phyloP scores from a whole-genome alignment of 2,113 vertebrate species.

The Calonectris borealis region DNA sequence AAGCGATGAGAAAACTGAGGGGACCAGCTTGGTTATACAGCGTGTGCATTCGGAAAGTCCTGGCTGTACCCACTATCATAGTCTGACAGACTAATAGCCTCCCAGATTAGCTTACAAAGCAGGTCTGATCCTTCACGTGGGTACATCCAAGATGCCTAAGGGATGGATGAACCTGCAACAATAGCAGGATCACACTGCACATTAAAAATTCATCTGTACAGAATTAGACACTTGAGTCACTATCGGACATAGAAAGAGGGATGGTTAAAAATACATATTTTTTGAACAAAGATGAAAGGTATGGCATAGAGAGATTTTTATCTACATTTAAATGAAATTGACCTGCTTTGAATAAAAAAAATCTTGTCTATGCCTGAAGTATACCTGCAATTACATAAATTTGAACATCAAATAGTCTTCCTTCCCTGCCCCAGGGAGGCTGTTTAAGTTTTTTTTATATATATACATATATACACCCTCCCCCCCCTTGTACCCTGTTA shows the following conservation, averaged over 20 bases:
- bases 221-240: neutral
- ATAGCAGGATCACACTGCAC: neutral
- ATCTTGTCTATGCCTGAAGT: neutral
- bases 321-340: neutral
- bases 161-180: neutral
- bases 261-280: neutral
- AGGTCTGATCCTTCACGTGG: neutral
- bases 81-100: neutral
- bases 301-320: neutral
- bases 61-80: neutral
- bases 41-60: neutral
- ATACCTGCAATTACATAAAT: neutral
- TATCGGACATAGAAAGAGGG: neutral
- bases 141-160: neutral
- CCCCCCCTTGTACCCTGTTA: neutral
- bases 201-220: neutral
- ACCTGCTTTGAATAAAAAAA: neutral
- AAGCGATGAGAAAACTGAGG: neutral
- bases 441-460: neutral
- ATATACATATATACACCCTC: fast-evolving
- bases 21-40: neutral
- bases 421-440: neutral
- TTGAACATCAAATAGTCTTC: neutral
- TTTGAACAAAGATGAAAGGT: neutral
- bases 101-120: neutral